A percentile compares a stretch with the other conserved stretches of the same genome.
phyloP scores from a whole-genome alignment of 1,140 invertebrate species.

The Zaprionus vittiger region DNA sequence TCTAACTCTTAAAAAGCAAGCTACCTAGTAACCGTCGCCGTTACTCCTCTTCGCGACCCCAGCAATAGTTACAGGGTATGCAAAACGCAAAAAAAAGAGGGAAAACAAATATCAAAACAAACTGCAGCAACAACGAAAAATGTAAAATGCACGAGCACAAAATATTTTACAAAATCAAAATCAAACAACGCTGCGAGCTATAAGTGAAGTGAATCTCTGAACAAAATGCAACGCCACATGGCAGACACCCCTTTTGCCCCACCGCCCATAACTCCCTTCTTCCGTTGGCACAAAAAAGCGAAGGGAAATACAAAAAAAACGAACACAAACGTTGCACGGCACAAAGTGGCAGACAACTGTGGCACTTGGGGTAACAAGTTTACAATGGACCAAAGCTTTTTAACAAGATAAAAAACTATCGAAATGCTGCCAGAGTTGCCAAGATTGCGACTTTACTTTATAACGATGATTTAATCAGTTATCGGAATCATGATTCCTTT shows the following conservation, averaged over 20 bases:
- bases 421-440: constrained; percentile 20
- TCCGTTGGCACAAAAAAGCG: constrained; percentile 14
- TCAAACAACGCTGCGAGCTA: constrained; percentile 78
- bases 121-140: constrained; percentile 43
- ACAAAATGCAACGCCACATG: constrained; percentile 52
- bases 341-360: constrained; percentile 5
- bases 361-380: not conserved
- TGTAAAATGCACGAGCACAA: constrained; percentile 74
- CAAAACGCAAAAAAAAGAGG: constrained; percentile 16
- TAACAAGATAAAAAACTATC: not conserved
- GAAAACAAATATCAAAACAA: constrained; percentile 48
- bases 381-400: constrained; percentile 29
- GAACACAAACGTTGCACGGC: not conserved
- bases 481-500: not conserved
- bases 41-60: too few relatives aligned
- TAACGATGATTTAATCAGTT: constrained; percentile 28
- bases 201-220: constrained; percentile 70
- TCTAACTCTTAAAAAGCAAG: not conserved
- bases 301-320: constrained; percentile 2
- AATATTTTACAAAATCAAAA: constrained; percentile 82
- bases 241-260: not conserved
- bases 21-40: not conserved
- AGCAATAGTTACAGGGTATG: constrained; percentile 2
- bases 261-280: not conserved
- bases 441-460: constrained; percentile 20